Evolutionary conservation across 23 tunicate genomes (phyloP).

Genomic region (Pegea sp.): DNA sequence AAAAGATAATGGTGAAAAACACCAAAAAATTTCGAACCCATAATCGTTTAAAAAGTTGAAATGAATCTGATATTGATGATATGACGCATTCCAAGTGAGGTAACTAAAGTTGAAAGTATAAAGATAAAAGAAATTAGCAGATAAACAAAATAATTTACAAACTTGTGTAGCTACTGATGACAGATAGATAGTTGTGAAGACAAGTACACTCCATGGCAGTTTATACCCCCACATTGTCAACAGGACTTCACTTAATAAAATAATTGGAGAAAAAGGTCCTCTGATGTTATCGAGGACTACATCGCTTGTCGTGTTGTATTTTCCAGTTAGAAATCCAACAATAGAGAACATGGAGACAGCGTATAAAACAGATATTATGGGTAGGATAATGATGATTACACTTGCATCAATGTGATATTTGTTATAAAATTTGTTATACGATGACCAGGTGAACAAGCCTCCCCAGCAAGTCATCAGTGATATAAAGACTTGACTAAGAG

Average conservation of each 20-base stretch:
- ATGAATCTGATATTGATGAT: slow-evolving; percentile 44
- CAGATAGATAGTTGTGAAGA: slow-evolving; percentile 28
- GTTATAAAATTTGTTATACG: slow-evolving; percentile 81
- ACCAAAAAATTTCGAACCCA: slow-evolving; percentile 23
- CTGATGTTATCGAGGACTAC: slow-evolving; percentile 14
- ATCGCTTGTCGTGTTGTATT: not conserved
- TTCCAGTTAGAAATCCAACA: slow-evolving; percentile 17
- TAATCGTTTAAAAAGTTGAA: slow-evolving; percentile 24
- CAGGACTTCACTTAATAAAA: slow-evolving; percentile 50
- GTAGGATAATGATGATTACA: slow-evolving; percentile 25
- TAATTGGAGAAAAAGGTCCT: slow-evolving; percentile 44
- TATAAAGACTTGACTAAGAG: slow-evolving; percentile 67
- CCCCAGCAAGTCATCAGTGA: slow-evolving; percentile 55
- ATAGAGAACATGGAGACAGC: slow-evolving; percentile 40
- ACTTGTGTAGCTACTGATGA: slow-evolving; percentile 18
- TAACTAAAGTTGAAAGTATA: slow-evolving; percentile 18
- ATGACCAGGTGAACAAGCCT: slow-evolving; percentile 67
- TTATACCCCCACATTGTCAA: slow-evolving; percentile 76
- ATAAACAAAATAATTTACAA: not conserved
- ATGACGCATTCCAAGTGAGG: slow-evolving; percentile 55
- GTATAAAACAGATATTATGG: slow-evolving; percentile 32
- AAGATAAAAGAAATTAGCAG: not conserved
- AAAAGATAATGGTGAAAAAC: slow-evolving; percentile 10
- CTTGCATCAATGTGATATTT: slow-evolving; percentile 75
- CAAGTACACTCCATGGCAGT: slow-evolving; percentile 63